Evolutionary conservation across 1,140 invertebrate species (phyloP).

Genomic region (Pogonomyrmex californicus): DNA sequence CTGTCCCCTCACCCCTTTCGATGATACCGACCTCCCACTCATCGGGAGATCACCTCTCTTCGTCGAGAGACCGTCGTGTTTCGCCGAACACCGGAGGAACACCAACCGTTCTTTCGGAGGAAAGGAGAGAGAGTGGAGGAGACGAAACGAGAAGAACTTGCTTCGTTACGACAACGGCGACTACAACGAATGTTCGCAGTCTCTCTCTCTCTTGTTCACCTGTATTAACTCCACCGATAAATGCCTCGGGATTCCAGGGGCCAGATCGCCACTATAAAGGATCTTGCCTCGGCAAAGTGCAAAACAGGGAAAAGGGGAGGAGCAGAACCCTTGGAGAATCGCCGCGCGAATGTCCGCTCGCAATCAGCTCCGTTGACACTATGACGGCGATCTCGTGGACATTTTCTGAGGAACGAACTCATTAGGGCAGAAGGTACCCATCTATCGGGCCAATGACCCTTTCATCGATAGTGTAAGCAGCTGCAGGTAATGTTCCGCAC

Average conservation of each 20-base stretch:
- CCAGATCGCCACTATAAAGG: slow-evolving; percentile 63
- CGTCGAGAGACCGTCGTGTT: slow-evolving; percentile 67
- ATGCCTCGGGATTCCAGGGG: slow-evolving; percentile 65
- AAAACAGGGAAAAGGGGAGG: slow-evolving; percentile 24
- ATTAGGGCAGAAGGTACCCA: slow-evolving; percentile 63
- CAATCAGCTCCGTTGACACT: slow-evolving; percentile 56
- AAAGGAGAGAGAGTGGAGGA: slow-evolving; percentile 40
- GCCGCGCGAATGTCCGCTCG: slow-evolving; percentile 30
- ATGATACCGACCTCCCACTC: slow-evolving; percentile 75
- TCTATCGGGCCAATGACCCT: slow-evolving; percentile 68
- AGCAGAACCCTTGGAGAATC: slow-evolving; percentile 26
- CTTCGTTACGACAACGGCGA: slow-evolving; percentile 70
- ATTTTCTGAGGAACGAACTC: slow-evolving; percentile 67
- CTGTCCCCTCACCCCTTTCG: slow-evolving; percentile 38
- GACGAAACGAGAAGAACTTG: slow-evolving; percentile 51
- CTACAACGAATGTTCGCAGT: slow-evolving; percentile 45
- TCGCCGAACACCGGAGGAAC: slow-evolving; percentile 60
- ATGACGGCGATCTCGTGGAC: slow-evolving; percentile 57
- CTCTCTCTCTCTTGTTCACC: slow-evolving; percentile 34
- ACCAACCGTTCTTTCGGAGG: slow-evolving; percentile 41
- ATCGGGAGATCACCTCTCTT: slow-evolving; percentile 67
- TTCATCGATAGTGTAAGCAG: slow-evolving; percentile 68
- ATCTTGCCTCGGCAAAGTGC: slow-evolving; percentile 37
- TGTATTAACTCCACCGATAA: slow-evolving; percentile 71
- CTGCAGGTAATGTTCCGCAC: slow-evolving; percentile 65